Conservation (phyloP, 2,888 invertebrate genomes). For the Tricholauxania praeusta region DNA sequence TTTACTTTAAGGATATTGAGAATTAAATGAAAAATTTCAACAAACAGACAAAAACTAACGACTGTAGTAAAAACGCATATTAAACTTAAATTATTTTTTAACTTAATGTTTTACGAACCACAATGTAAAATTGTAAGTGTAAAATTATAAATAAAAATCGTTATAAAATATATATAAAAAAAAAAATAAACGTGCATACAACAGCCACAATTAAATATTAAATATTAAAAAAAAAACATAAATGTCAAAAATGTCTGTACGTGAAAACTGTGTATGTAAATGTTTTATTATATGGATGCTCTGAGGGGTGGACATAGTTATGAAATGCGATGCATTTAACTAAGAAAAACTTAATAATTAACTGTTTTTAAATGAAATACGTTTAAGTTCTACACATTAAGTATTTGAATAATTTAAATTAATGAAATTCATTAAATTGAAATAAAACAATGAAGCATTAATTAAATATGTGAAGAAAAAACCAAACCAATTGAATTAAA, state of each 20-base stretch:
- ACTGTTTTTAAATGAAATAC: slow-evolving; percentile 47
- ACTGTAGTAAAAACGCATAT: background rate
- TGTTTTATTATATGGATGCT: slow-evolving; percentile 32
- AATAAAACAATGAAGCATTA: slow-evolving; percentile 7
- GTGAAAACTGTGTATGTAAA: slow-evolving; percentile 25
- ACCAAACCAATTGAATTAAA: slow-evolving; percentile 3
- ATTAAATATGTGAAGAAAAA: slow-evolving; percentile 34
- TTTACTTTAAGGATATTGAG: too few relatives aligned
- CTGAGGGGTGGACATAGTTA: slow-evolving; percentile 42
- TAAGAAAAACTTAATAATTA: slow-evolving; percentile 45
- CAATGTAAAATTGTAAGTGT: background rate
- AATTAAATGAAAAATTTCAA: background rate
- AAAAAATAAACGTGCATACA: background rate
- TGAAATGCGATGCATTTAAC: slow-evolving; percentile 1
- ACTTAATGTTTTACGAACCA: slow-evolving; percentile 15
- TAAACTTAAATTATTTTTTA: background rate
- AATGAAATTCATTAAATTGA: background rate
- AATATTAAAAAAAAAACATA: background rate
- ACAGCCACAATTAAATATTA: background rate
- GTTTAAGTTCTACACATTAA: background rate
- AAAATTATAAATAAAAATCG: slow-evolving; percentile 12
- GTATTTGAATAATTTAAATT: slow-evolving; percentile 38
- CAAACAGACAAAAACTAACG: background rate
- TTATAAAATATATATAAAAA: background rate
- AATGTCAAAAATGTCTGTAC: slow-evolving; percentile 3